These are phyloP conservation scores for Sebastes taczanowskii DNA, from an alignment of 2,797 vertebrate species.

Conservation along the genomic window DNA sequence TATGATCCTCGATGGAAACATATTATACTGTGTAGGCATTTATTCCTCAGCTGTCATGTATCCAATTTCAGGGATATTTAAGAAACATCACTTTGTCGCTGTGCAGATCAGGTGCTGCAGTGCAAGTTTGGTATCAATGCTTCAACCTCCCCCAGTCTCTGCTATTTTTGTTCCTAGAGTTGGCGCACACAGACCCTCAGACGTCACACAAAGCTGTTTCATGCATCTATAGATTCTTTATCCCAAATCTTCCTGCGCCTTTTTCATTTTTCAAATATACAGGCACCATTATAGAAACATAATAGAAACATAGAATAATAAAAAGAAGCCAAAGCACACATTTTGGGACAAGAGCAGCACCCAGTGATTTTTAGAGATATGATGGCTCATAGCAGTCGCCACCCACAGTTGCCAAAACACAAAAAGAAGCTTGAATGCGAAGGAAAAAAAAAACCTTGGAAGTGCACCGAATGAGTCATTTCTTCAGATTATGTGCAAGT, in stretches of 20 bases:
- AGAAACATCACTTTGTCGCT: neutral
- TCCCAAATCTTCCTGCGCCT: neutral
- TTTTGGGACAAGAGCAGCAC: neutral
- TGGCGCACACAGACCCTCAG: neutral
- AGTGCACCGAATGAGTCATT: neutral
- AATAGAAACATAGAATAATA: neutral
- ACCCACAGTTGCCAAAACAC: neutral
- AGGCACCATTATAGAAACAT: neutral
- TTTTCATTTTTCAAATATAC: neutral
- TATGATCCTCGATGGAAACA: slow-evolving; percentile 21
- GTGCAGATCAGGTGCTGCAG: neutral
- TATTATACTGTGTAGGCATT: neutral
- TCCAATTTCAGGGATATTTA: slow-evolving; percentile 7
- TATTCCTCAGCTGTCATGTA: slow-evolving; percentile 13
- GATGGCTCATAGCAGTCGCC: neutral
- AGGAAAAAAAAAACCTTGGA: neutral
- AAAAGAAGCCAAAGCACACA: neutral
- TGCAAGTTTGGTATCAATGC: neutral
- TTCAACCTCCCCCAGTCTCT: slow-evolving; percentile 1
- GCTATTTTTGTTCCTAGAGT: neutral
- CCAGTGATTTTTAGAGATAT: neutral
- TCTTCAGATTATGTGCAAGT: neutral
- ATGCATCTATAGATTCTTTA: neutral
- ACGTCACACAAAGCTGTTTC: neutral
- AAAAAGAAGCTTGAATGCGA: neutral